Percentiles rank a stretch among this genome's conserved stretches.
Conservation (phyloP, 2,888 invertebrate genomes). For the Latrodectus hesperus region DNA sequence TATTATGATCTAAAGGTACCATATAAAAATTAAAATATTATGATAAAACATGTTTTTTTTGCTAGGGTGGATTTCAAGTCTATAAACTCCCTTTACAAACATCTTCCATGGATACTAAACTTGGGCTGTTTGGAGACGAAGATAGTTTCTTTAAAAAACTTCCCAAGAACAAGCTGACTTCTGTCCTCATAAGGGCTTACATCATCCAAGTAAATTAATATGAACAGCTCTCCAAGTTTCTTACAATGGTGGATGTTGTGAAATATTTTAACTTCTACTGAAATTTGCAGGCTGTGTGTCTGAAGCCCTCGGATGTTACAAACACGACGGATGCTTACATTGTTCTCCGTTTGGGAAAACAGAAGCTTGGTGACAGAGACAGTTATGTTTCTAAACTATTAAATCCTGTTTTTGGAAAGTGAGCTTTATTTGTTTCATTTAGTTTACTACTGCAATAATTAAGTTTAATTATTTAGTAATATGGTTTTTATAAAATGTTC, state of each 20-base stretch:
- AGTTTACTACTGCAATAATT: too few relatives aligned
- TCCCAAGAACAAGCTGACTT: constrained; percentile 89
- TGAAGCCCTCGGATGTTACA: constrained; percentile 76
- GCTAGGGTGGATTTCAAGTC: constrained; percentile 87
- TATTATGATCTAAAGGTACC: constrained; percentile 81
- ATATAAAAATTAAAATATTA: neutral
- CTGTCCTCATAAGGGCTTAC: constrained; percentile 89
- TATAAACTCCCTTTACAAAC: constrained; percentile 89
- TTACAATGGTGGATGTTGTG: neutral
- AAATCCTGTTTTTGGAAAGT: constrained; percentile 89
- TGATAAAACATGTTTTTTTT: neutral
- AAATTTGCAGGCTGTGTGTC: constrained; percentile 78
- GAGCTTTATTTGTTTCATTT: constrained; percentile 68
- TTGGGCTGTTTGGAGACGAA: constrained; percentile 85
- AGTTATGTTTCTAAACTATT: constrained; percentile 92
- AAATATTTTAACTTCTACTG: neutral
- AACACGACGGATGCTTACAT: constrained; percentile 87
- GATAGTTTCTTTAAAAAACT: constrained; percentile 82
- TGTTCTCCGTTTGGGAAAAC: constrained; percentile 87
- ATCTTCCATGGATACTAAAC: constrained; percentile 82
- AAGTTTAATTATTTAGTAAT: too few relatives aligned
- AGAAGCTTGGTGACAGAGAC: constrained; percentile 88
- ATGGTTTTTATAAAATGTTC: too few relatives aligned
- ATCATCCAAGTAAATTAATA: constrained; percentile 83
- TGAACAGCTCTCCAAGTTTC: neutral